Evolutionary conservation across 2,888 invertebrate species (phyloP), one percentile per base, ranked within the genome.

Genomic region (Lypha dubia): DNA sequence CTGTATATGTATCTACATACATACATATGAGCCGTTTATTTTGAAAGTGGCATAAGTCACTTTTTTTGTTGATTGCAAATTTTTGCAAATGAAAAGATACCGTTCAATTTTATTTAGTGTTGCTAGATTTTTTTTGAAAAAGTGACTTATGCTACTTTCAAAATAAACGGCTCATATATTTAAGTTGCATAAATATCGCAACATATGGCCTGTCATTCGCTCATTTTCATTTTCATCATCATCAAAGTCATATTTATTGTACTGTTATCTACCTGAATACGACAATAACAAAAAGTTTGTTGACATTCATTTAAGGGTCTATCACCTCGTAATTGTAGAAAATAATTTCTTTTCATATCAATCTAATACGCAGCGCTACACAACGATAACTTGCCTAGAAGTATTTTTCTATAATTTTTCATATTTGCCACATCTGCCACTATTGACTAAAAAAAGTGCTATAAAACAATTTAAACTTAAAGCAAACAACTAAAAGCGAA

Each of bases 261-360:
- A 60, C 75, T 32, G 63, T 71, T 84, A 76, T 79, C 84, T 80
- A 46, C 71, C 79, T 80, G 71, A 80, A 76, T 62, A 62, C 65
- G 58, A 44, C 44, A 79, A 63, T 38, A 71, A n/a, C n/a, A n/a
- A n/a, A 71, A 65, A 80, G 84, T 84, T 84, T 84, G 84, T 84
- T 84, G 84, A 81, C 84, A 84, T 77, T 84, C 51, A 63, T 68
- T 81, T 74, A 74, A 81, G 74, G 84, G 84, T 81, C 74, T 56
- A 68, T 81, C 84, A 84, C 84, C 84, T 84, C 77, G 58, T 73
- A 70, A 75, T 75, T 75, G 53, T 68, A 15, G 44, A n/a, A 49
- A 20, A 41, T 24, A 53, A 51, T 49, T 67, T 32, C 9, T 62
- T 51, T 67, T 67, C 44, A 51, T 60, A 44, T 62, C 41, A n/a